phyloP scores from a whole-genome alignment of 2,113 vertebrate species.

The Mobula birostris region DNA sequence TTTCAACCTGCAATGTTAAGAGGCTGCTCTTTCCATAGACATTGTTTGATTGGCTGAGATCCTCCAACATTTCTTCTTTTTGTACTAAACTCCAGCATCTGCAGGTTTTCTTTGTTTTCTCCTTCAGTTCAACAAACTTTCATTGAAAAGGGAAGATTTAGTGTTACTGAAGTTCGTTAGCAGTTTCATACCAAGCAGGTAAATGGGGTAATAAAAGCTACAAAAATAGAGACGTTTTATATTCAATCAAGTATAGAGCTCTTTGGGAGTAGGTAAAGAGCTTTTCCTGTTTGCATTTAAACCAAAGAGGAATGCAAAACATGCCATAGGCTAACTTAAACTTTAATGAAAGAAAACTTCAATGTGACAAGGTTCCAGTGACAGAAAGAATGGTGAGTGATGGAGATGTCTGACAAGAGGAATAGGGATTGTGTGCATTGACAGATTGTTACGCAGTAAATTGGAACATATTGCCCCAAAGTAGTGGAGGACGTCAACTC shows the following conservation, averaged over 20 bases:
- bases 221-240: neutral
- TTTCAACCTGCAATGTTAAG: too few species aligned
- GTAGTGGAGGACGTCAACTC: too few species aligned
- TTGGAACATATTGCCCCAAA: too few species aligned
- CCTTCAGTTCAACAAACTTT: neutral
- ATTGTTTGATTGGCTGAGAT: too few species aligned
- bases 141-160: neutral
- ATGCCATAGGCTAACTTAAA: neutral
- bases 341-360: neutral
- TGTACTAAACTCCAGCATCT: too few species aligned
- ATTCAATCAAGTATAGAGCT: neutral
- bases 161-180: neutral
- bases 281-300: neutral
- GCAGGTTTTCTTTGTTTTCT: too few species aligned
- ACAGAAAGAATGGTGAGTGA: too few species aligned
- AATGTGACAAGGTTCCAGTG: neutral
- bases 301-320: neutral
- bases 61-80: too few species aligned
- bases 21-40: too few species aligned
- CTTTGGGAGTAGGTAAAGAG: neutral
- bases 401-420: too few species aligned
- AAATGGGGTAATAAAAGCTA: neutral
- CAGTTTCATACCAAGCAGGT: neutral
- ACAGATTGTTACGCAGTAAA: too few species aligned
- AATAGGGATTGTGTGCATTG: too few species aligned